Base-by-base conservation (phyloP, 1,140 invertebrate species). In the Drosophila asahinai region DNA sequence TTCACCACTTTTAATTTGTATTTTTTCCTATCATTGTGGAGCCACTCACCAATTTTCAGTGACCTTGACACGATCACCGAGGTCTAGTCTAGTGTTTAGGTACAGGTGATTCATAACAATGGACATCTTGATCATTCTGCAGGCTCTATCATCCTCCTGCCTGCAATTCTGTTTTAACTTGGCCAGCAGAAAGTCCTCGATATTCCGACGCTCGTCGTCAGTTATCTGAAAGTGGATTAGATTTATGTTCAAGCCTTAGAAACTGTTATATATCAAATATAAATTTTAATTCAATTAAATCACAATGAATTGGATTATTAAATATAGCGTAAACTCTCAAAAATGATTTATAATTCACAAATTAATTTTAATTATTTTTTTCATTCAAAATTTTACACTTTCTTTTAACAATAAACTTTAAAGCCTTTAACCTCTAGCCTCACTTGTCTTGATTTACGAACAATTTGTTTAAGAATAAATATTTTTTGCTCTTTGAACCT, bases 51-150 rank as follows among this genome's bases (percentile, higher is more conserved):
- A 95, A n/a, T 96, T 96, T 91, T 97, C 96, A 8, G 95, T 95
- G 52, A 97, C 96, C 91, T 97, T 95, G 48, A 97, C 93, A 74
- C 96, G 96, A 30, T 97, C 96, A 27, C 95, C 95, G 5, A 96
- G 86, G 81, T 96, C 96, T 76, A 97, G 94, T 51, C 95, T 95
- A 0, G 96, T 95, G 66, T 97, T 97, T 91, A 97, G 96, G 86
- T 97, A 93, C 81, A 97, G 94, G 55, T 95, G 94, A 93, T 97
- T 97, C 93, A 97, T 96, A 83, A 97, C 97, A 2, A 95, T 96
- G 5, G 97, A 95, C 65, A 97, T 91, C 92, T 97, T 97, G 5
- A 97, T 93, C 94, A 97, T 96, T 71, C 96, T 95, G 83, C 97
- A 97, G 17, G 96, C 96, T 33, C 95, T 96, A 12, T 96, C 95